Conservation (phyloP, 53 echinoderm and acorn worm species). For the Echinometra lucunter region DNA sequence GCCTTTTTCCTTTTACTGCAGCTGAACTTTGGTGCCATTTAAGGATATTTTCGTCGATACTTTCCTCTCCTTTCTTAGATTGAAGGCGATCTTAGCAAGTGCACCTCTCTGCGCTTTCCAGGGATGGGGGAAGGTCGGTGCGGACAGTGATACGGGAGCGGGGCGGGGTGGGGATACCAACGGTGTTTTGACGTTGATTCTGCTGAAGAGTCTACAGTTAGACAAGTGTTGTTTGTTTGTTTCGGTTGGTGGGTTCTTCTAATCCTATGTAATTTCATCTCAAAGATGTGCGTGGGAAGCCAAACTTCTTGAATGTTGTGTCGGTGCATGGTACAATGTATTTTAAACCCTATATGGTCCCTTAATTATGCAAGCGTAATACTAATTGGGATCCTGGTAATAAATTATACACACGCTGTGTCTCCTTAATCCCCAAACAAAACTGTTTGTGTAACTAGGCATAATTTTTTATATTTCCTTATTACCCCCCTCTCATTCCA, state of each 20-base stretch:
- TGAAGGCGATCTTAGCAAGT: too few relatives aligned
- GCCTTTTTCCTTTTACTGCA: too few relatives aligned
- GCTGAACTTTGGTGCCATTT: too few relatives aligned
- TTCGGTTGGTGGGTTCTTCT: background rate
- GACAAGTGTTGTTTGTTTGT: background rate
- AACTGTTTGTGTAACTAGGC: background rate
- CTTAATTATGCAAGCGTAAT: background rate
- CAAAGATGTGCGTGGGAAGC: background rate
- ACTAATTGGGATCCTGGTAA: background rate
- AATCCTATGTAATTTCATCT: background rate
- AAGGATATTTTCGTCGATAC: too few relatives aligned
- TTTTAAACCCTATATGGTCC: background rate
- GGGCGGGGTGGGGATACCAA: too few relatives aligned
- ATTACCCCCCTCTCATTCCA: background rate
- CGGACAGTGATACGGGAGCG: too few relatives aligned
- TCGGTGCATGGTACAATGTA: background rate
- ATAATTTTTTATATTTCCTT: constrained; percentile 17
- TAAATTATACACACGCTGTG: background rate
- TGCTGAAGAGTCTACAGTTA: background rate
- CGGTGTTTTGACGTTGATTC: too few relatives aligned
- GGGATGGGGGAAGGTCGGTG: too few relatives aligned
- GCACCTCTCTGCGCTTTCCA: too few relatives aligned
- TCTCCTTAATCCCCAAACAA: background rate
- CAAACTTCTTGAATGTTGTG: background rate
- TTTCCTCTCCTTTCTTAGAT: too few relatives aligned